Base-by-base conservation (phyloP, 2,113 vertebrate genomes). In the Pteruthius melanotis region DNA sequence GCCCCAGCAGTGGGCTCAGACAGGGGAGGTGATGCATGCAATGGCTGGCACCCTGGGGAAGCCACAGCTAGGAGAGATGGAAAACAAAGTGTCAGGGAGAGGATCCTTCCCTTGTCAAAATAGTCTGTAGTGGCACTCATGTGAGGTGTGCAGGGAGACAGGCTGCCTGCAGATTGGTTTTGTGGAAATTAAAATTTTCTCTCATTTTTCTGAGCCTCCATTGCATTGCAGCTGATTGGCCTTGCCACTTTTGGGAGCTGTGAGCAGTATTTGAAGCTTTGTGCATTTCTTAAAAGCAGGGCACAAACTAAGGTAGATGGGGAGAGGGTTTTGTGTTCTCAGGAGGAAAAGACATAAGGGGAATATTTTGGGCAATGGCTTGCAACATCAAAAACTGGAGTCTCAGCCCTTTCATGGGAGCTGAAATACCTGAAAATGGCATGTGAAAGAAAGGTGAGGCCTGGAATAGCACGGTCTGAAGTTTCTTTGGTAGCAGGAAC, bases 111-210 rank as follows among this genome's bases (percentile, higher is more conserved):
- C 33, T 23, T 45, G 26, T 21, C 59, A 35, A 28, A 91, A 53
- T 1, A 12, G 24, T n/a, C 40, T 21, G 7, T 15, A n/a, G 44
- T 0, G 3, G 40, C 49, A 69, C 24, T 35, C 1, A 0, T 7
- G 37, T 20, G 45, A 21, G 35, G 47, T 18, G 23, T 35, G 56
- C 28, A 28, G 63, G 50, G 60, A 77, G 50, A 59, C 76, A 53
- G 59, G 49, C 63, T 85, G 49, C 35, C 66, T 64, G 65, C 49
- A 68, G 77, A 19, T 13, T 1, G 22, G 4, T 12, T 40, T 45
- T 53, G 27, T 74, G 68, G 44, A 65, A 83, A 69, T 39, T 11
- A 33, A 61, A 22, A 6, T 35, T 37, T 57, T 35, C 6, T n/a
- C 23, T 54, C 1, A 0, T 52, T 78, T 65, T 87, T 79, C 42